A percentile compares a stretch with the other conserved stretches of the same genome.
phyloP scores from a whole-genome alignment of 2,888 invertebrate species.

The Exephanes ischioxanthus region DNA sequence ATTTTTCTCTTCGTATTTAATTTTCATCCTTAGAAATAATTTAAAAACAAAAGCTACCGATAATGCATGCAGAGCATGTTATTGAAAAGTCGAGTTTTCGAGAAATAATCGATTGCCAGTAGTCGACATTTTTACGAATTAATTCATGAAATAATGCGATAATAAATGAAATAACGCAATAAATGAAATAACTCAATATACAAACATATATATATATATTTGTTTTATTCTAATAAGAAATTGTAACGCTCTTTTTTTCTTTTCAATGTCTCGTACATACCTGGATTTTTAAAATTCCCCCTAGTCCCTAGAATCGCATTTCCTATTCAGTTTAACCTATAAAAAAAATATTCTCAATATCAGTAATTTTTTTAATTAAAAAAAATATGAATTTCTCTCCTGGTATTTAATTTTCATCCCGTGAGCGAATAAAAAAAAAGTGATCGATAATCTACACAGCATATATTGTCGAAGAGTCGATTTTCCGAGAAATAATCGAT shows the following conservation, averaged over 20 bases:
- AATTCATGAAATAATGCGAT: not conserved
- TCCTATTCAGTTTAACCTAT: too few relatives aligned
- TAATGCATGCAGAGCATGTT: not conserved
- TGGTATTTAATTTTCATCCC: not conserved
- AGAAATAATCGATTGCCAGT: not conserved
- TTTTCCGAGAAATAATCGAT: not conserved
- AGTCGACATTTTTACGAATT: not conserved
- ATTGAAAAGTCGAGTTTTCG: not conserved
- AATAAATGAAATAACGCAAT: too few relatives aligned
- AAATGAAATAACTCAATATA: too few relatives aligned
- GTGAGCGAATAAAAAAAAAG: not conserved
- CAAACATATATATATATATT: too few relatives aligned
- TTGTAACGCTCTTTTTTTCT: not conserved
- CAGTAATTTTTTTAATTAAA: too few relatives aligned
- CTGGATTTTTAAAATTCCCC: too few relatives aligned
- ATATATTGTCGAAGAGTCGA: not conserved
- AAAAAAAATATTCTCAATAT: too few relatives aligned
- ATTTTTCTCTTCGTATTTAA: not conserved
- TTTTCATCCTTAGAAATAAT: not conserved
- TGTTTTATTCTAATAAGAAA: too few relatives aligned
- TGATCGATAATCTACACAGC: not conserved
- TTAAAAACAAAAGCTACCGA: not conserved
- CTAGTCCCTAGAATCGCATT: too few relatives aligned
- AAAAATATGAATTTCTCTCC: too few relatives aligned
- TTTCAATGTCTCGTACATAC: not conserved